Percentiles rank a stretch among this genome's conserved stretches.
Evolutionary conservation across 2,888 invertebrate genomes (phyloP).

Genomic region (Melangyna quadrimaculata): DNA sequence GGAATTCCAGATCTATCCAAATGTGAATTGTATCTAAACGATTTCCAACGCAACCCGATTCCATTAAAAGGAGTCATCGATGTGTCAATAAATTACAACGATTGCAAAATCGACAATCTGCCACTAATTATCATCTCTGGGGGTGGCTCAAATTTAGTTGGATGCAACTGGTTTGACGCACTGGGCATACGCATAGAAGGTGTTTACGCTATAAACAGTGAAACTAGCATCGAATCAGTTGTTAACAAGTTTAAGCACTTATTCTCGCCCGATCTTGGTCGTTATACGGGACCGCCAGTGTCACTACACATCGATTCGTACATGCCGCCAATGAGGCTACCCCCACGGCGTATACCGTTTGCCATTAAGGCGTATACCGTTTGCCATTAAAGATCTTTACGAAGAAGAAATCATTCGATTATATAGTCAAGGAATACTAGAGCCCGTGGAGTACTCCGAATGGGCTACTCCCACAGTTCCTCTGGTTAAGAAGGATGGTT

Average conservation of each 20-base stretch:
- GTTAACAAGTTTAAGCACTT: slow-evolving; percentile 31
- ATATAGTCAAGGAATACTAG: slow-evolving; percentile 70
- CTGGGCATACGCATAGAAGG: slow-evolving; percentile 58
- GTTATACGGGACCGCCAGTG: slow-evolving; percentile 41
- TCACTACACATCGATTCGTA: slow-evolving; percentile 20
- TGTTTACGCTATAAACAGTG: slow-evolving; percentile 14
- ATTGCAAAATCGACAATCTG: slow-evolving; percentile 6
- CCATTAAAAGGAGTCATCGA: slow-evolving; percentile 34
- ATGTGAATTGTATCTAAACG: slow-evolving; percentile 28
- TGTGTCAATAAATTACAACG: slow-evolving; percentile 26
- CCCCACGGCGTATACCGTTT: slow-evolving; percentile 45
- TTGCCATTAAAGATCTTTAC: slow-evolving; percentile 53
- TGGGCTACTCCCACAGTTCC: slow-evolving; percentile 52
- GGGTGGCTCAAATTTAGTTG: slow-evolving; percentile 41
- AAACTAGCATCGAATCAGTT: slow-evolving; percentile 16
- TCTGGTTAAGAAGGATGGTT: slow-evolving; percentile 67
- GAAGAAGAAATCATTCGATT: slow-evolving; percentile 71
- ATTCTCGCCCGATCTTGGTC: slow-evolving; percentile 36
- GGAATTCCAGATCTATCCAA: no score
- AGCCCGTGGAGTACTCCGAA: neutral
- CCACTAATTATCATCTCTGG: slow-evolving; percentile 56
- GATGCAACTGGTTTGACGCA: slow-evolving; percentile 52
- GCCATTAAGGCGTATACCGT: slow-evolving; percentile 58
- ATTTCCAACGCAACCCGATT: slow-evolving; percentile 42
- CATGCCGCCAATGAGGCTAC: slow-evolving; percentile 9